Evolutionary conservation across 2,797 vertebrate species (phyloP).

Genomic region (Taenioides sp.): DNA sequence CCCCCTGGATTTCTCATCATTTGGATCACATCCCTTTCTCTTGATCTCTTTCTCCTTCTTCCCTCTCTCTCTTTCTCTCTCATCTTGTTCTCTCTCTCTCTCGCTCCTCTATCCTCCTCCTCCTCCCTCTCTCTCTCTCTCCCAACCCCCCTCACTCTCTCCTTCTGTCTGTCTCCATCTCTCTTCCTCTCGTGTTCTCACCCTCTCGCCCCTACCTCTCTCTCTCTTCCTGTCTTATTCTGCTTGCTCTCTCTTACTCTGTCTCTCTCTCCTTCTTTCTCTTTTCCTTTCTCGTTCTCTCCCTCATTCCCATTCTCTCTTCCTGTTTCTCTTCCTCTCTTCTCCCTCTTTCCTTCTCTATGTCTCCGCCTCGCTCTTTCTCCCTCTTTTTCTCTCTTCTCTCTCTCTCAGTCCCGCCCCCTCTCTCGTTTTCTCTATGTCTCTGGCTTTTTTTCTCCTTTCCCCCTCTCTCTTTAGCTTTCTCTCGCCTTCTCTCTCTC

Average conservation of each 20-base stretch:
- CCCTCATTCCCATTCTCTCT: neutral
- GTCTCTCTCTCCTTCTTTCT: conserved; percentile 2
- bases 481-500: neutral
- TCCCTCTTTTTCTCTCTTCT: conserved; percentile 10
- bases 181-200: neutral
- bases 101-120: neutral
- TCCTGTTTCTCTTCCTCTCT: neutral
- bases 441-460: neutral
- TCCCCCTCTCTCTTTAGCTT: neutral
- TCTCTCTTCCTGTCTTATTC: neutral
- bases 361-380: neutral
- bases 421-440: neutral
- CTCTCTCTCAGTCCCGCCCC: neutral
- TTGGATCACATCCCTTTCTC: neutral
- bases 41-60: neutral
- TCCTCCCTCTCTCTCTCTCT: neutral
- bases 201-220: neutral
- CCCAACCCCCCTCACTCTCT: neutral
- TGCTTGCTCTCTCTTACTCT: neutral
- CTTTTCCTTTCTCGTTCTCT: neutral
- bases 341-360: no score
- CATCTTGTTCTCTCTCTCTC: neutral
- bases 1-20: conserved; percentile 10
- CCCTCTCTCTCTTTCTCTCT: neutral
- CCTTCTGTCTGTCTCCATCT: no score